These are phyloP conservation scores for Vesta saturnalis DNA, from an alignment of 2,888 invertebrate genomes.

Conservation along the genomic window DNA sequence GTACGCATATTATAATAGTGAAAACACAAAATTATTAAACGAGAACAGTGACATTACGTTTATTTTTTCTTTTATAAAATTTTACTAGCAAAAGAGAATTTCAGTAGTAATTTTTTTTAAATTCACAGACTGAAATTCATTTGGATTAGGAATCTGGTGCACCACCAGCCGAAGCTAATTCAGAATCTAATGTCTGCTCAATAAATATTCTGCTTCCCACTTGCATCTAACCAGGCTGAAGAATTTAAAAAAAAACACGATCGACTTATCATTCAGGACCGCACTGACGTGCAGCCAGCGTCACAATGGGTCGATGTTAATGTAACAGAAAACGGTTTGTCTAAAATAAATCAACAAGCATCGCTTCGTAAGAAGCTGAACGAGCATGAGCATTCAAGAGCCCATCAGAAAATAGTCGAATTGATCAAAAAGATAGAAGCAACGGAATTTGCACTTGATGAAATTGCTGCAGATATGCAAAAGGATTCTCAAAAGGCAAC, in stretches of 20 bases:
- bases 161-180: neutral
- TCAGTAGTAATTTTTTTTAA: neutral
- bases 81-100: neutral
- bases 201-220: no score
- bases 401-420: no score
- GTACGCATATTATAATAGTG: neutral
- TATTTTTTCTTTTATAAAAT: no score
- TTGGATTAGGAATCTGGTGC: no score
- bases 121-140: no score
- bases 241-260: neutral
- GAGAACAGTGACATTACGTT: no score
- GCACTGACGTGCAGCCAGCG: neutral
- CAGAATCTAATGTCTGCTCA: neutral
- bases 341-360: neutral
- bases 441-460: neutral
- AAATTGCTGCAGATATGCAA: neutral
- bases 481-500: neutral
- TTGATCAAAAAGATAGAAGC: neutral
- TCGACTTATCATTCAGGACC: neutral
- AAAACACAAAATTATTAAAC: no score
- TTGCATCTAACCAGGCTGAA: constrained; percentile 1
- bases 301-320: constrained; percentile 5
- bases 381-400: neutral
- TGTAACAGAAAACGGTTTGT: neutral
- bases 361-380: no score